Base-by-base conservation (phyloP, 2,797 vertebrate genomes). In the Halcyon chelicuti region DNA sequence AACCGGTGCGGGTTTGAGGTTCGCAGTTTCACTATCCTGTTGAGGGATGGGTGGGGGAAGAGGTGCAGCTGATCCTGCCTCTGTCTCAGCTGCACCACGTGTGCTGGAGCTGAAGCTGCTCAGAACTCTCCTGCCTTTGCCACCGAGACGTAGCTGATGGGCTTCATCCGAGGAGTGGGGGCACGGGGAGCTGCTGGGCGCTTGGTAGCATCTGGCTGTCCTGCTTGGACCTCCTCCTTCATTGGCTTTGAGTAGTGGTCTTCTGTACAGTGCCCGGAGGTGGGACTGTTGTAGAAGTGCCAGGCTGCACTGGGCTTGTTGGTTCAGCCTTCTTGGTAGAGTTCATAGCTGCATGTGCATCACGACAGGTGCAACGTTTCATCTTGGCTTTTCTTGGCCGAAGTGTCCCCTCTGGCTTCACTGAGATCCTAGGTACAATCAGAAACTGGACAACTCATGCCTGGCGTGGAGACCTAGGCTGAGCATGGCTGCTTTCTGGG, bases 281-380 rank as follows among this genome's bases (percentile, higher is more conserved):
- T 57, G 2, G 37, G 62, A 23, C 51, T 58, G 37, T 20, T 3
- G 3, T 25, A 42, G 22, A 18, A 40, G 55, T 15, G 33, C 33
- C 0, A 2, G 9, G 19, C 63, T 89, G 16, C 1, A 0, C 46
- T 46, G 52, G 52, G 3, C 66, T 60, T 52, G 2, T 40, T 33
- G 14, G 29, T 72, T 46, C n/a, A 58, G n/a, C 57, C 35, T 49
- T n/a, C 22, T 74, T 40, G 33, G 26, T 63, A 33, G 71, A 12
- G 9, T 70, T 51, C 22, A 3, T 57, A 77, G 31, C 1, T n/a
- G 14, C 9, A 5, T 0, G 1, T 51, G 22, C 4, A 7, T 57
- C 23, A 28, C 35, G 68, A 14, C 42, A 44, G 42, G 7, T 60
- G 33, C 31, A 13, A 12, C 33, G 54, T 73, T 79, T 61, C 26